phyloP scores from a whole-genome alignment of 1,140 invertebrate species.

The Popillia japonica region DNA sequence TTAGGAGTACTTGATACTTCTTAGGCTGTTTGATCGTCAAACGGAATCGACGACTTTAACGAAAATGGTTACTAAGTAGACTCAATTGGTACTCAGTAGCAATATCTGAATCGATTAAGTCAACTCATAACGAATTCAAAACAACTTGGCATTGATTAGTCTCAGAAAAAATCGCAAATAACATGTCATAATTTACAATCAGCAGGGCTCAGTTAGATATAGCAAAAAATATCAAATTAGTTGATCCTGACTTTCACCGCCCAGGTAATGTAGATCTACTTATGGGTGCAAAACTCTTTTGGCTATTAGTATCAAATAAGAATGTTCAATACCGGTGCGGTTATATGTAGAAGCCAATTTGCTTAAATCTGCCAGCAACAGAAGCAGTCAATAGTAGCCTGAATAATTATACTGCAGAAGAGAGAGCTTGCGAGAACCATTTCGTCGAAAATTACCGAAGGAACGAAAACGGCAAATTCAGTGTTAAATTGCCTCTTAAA shows the following conservation, averaged over 20 bases:
- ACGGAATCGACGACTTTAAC: no score
- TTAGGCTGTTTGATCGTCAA: no score
- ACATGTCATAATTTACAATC: neutral
- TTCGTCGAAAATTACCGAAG: neutral
- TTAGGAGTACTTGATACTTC: no score
- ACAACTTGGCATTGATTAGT: neutral
- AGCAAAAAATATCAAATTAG: conserved; percentile 11
- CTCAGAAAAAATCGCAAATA: neutral
- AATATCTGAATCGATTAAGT: neutral
- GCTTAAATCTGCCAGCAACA: neutral
- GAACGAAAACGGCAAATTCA: neutral
- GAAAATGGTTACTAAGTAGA: no score
- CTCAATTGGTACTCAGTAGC: no score
- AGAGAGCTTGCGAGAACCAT: conserved; percentile 2
- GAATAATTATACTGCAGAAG: neutral
- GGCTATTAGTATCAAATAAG: conserved; percentile 41
- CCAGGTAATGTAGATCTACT: neutral
- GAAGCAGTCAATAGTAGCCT: neutral
- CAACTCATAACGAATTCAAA: neutral
- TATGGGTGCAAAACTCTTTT: neutral
- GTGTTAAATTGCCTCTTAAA: conserved; percentile 13
- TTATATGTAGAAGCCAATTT: neutral
- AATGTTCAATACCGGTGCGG: neutral
- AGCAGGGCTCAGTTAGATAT: neutral
- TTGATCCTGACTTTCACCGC: conserved; percentile 7